Percentiles rank a stretch among this genome's conserved stretches.
These are phyloP conservation scores for Clarias macrocephalus DNA, from an alignment of 2,113 vertebrate species.

Conservation along the genomic window DNA sequence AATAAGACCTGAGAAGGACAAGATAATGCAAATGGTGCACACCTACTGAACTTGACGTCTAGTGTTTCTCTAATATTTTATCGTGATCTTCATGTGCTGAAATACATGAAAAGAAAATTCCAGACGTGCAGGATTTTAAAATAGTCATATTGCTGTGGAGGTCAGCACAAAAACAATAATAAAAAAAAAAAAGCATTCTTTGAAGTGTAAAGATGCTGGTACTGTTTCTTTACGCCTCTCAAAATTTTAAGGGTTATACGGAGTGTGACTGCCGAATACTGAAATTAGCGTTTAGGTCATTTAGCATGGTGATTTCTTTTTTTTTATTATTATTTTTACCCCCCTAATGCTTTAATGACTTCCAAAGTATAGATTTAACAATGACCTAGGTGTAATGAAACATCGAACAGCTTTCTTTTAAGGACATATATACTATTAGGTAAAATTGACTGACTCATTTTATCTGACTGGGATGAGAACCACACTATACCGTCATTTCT, in stretches of 20 bases:
- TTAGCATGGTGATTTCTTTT: background rate
- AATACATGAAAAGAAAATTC: background rate
- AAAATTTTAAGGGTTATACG: background rate
- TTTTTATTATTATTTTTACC: background rate
- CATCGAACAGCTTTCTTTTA: background rate
- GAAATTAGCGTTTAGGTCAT: background rate
- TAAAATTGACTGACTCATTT: background rate
- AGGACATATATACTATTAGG: background rate
- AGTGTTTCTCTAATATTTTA: constrained; percentile 20
- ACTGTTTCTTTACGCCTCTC: background rate
- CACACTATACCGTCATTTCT: background rate
- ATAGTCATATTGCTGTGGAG: background rate
- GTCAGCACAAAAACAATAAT: background rate
- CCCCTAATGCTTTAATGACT: background rate
- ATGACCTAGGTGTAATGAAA: constrained; percentile 3
- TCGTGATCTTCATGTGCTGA: background rate
- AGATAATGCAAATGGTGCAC: constrained; percentile 6
- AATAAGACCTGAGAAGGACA: constrained; percentile 19
- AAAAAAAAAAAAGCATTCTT: background rate
- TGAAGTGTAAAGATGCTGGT: background rate
- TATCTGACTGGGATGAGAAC: background rate
- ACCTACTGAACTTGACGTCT: background rate
- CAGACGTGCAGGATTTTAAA: background rate
- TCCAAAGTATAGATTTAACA: background rate
- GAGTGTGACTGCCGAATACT: background rate